Percentiles rank a stretch among this genome's conserved stretches.
Evolutionary conservation across 2,888 invertebrate species (phyloP).

Genomic region (Volucella zonaria): DNA sequence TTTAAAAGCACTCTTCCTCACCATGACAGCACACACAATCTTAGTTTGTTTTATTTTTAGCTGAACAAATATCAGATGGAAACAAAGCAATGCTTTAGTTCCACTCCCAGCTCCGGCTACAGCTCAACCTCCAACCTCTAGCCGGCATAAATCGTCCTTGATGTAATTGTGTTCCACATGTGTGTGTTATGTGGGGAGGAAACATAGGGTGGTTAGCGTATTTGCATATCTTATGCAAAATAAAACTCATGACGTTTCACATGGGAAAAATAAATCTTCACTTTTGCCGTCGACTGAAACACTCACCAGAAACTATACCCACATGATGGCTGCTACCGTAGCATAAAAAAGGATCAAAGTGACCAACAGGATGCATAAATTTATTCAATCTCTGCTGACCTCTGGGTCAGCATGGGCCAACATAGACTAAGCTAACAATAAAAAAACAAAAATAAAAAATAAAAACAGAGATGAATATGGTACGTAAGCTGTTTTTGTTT

Average conservation of each 20-base stretch:
- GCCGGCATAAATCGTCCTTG: conserved; percentile 64
- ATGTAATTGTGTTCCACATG: conserved; percentile 43
- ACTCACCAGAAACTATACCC: conserved; percentile 23
- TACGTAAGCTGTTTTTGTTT: conserved; percentile 37
- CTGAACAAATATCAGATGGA: conserved; percentile 43
- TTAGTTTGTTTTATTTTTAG: conserved; percentile 59
- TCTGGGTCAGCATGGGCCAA: conserved; percentile 8
- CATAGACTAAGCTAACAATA: not conserved
- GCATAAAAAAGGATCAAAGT: not conserved
- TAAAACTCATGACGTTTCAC: conserved; percentile 58
- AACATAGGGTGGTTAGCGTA: conserved; percentile 32
- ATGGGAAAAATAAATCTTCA: conserved; percentile 64
- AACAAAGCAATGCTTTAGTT: conserved; percentile 19
- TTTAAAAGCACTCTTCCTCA: conserved; percentile 47
- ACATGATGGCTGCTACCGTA: conserved; percentile 31
- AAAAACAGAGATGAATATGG: conserved; percentile 42
- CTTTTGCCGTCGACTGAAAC: conserved; percentile 45
- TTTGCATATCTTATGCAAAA: conserved; percentile 70
- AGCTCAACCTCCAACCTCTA: not conserved
- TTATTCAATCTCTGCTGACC: conserved; percentile 59
- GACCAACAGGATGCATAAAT: conserved; percentile 27
- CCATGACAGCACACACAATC: conserved; percentile 47
- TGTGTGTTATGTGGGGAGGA: conserved; percentile 19
- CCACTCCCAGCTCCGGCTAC: too few species aligned
- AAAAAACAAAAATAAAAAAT: conserved; percentile 28